phyloP scores from a whole-genome alignment of 2,888 invertebrate species.

The Dione juno region DNA sequence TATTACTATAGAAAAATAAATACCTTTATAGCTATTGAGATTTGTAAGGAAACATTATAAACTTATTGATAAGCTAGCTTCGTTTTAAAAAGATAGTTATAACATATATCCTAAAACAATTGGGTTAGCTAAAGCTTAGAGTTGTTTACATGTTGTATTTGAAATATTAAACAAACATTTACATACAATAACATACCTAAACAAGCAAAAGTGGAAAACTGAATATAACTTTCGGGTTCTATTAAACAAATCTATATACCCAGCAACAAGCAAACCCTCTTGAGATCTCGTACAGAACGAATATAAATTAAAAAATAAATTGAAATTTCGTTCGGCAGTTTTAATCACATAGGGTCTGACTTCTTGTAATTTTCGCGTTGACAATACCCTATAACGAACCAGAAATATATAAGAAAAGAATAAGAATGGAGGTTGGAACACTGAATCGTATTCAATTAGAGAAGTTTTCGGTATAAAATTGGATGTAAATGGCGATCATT shows the following conservation, averaged over 20 bases:
- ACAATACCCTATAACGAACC: constrained; percentile 8
- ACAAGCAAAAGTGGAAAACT: constrained; percentile 9
- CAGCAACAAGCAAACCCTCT: not conserved
- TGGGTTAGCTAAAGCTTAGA: not conserved
- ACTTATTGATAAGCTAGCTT: no score
- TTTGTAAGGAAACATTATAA: no score
- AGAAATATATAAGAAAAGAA: constrained; percentile 15
- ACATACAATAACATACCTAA: not conserved
- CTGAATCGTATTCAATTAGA: constrained; percentile 22
- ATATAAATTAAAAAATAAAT: constrained; percentile 28
- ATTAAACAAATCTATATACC: not conserved
- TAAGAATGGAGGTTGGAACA: constrained; percentile 13
- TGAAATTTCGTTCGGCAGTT: constrained; percentile 10
- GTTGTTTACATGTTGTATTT: not conserved
- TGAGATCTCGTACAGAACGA: constrained; percentile 9
- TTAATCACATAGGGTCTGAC: constrained; percentile 13
- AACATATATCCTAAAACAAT: not conserved
- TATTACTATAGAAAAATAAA: no score
- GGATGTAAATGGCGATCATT: constrained; percentile 22
- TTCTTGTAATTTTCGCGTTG: constrained; percentile 20
- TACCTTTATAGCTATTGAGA: no score
- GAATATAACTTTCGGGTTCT: not conserved
- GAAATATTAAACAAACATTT: constrained; percentile 7
- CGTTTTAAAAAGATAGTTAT: constrained; percentile 1
- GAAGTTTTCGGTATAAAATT: constrained; percentile 16